Base-by-base conservation (phyloP, 2,113 vertebrate genomes). In the Amphiprion ocellaris region DNA sequence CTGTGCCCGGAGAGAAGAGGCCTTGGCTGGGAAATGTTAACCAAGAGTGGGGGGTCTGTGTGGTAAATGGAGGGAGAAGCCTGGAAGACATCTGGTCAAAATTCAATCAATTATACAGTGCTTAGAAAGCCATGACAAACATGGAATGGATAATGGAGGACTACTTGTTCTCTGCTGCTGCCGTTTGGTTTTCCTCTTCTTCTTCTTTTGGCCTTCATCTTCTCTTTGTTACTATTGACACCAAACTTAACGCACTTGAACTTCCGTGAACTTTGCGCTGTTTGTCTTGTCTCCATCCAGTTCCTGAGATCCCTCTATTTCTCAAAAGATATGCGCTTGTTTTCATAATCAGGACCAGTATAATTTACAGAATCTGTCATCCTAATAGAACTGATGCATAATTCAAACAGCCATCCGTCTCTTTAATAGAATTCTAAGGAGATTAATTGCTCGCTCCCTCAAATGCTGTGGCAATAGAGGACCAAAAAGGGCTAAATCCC, bases 361-460 rank as follows among this genome's bases (percentile, higher is more conserved):
- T 75, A 80, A 86, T 86, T 89, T 68, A 79, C 74, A 64, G 71
- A 81, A 86, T 87, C 82, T 89, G 72, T 87, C 89, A 84, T 89
- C 74, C 70, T 88, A 87, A 88, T 90, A 78, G 80, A 88, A 80
- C 60, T 87, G 81, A 92, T 90, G 83, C 85, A 90, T 87, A 89
- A 92, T 92, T 90, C 81, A 90, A 87, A 69, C 66, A 80, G 65
- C 71, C 81, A 85, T 89, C 76, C 33, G 64, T 90, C 84, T 89
- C 91, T 94, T 90, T 96, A 96, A 95, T 95, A 94, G 93, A 95
- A 96, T 96, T 95, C 92, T 91, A 84, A 87, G 85, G 81, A 95
- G 94, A 93, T 92, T 92, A 90, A 93, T 93, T 91, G 74, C 69
- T 79, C 17, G 4, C 64, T 88, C 81, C 77, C 69, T 77, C 52